Evolutionary conservation across 2,113 vertebrate species (phyloP).

Genomic region (Bettongia penicillata): DNA sequence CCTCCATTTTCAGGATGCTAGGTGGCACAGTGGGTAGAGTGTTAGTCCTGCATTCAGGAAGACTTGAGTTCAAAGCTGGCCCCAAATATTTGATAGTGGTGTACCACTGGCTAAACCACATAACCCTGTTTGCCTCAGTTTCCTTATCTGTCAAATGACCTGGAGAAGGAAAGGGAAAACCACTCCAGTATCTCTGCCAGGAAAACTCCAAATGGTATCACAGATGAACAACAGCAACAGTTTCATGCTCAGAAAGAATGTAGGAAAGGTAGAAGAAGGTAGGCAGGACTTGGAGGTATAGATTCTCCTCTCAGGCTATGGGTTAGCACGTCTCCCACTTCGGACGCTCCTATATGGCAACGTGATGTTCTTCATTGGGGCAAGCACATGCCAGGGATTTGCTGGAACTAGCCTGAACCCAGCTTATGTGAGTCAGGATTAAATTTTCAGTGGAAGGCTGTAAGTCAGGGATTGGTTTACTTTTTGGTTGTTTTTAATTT

Average conservation of each 20-base stretch:
- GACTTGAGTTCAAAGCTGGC: background rate
- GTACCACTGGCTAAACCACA: background rate
- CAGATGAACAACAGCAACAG: no score
- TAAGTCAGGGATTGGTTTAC: background rate
- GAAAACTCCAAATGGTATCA: no score
- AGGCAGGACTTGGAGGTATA: background rate
- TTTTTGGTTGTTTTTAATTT: background rate
- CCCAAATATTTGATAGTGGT: background rate
- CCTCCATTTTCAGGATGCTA: background rate
- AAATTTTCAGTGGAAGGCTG: background rate
- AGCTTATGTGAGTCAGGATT: background rate
- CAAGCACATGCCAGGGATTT: background rate
- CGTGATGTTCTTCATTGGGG: background rate
- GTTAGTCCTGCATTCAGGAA: background rate
- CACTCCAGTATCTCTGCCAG: no score
- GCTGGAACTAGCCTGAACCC: background rate
- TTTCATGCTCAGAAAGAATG: background rate
- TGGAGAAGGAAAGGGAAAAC: no score
- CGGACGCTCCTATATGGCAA: background rate
- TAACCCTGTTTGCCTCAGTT: background rate
- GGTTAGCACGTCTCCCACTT: background rate
- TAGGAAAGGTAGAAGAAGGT: background rate
- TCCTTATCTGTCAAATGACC: background rate
- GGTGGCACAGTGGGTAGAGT: no score
- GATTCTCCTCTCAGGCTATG: background rate